Evolutionary conservation across 2,113 vertebrate species (phyloP), one percentile per base, ranked within the genome.

Genomic region (Apaloderma vittatum): DNA sequence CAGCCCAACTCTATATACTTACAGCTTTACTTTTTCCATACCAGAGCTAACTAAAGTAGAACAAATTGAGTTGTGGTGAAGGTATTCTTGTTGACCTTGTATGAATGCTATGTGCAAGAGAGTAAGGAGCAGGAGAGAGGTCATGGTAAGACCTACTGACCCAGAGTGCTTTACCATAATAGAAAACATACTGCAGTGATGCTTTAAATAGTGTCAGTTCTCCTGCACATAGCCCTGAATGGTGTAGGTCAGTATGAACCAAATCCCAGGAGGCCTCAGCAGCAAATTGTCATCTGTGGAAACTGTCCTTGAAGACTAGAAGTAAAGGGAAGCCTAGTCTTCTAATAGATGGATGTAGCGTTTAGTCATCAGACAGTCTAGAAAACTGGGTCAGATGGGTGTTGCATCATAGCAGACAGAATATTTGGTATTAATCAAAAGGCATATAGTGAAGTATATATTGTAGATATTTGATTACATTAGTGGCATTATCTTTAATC

Each of bases 401-500:
- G 67, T 68, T 90, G 36, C 36, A 19, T 68, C 86, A 58, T 54
- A 84, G 86, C 83, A 87, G 68, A 40, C 1, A 3, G 48, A 76
- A 29, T 75, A 72, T 88, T 74, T 88, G 10, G 65, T 86, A 29
- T 92, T 92, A 78, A 94, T 88, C 61, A 65, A 81, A 43, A 78
- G 45, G 13, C 54, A 52, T 48, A 68, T 54, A 55, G 55, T 5
- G 4, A 74, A 74, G 62, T 49, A 26, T 66, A 17, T 65, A 61
- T 65, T 40, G 16, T 7, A 63, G 43, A 63, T 63, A 65, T 68
- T 93, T 92, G 73, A 52, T 84, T 81, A 43, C 83, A 34, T 88
- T 84, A 40, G 55, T 40, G 48, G 82, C 81, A n/a, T 88, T 96
- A 66, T 83, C 92, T 93, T 90, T 94, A 90, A 88, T 90, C 13